Conservation (phyloP, 2,888 invertebrate species). For the Melinaea marsaeus region DNA sequence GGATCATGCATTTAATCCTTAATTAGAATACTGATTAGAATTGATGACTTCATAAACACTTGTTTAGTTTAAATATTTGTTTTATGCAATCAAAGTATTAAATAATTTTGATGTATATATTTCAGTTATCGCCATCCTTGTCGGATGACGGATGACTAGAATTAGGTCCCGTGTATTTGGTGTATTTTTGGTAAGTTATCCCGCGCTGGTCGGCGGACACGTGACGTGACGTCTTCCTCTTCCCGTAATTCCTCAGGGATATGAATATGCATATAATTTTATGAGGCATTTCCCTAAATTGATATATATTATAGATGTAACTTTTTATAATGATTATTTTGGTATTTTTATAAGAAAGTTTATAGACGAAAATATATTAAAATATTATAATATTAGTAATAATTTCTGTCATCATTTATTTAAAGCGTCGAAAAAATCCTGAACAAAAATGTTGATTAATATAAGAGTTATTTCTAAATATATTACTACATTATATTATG, state of each 20-base stretch:
- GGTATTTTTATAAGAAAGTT: not conserved
- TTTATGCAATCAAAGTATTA: not conserved
- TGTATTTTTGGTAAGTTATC: constrained; percentile 57
- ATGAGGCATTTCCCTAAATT: constrained; percentile 8
- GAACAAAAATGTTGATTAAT: no score
- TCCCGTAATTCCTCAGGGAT: constrained; percentile 27
- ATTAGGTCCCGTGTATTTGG: constrained; percentile 56
- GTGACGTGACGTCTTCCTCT: constrained; percentile 35
- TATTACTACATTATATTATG: no score
- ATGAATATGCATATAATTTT: constrained; percentile 25
- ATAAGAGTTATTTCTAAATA: no score
- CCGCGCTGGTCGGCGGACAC: constrained; percentile 47
- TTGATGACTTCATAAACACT: no score
- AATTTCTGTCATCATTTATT: no score
- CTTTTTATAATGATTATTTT: not conserved
- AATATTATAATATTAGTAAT: no score
- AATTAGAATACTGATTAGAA: no score
- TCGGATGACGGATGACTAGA: constrained; percentile 56
- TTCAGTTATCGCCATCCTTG: constrained; percentile 49
- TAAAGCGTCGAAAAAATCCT: no score
- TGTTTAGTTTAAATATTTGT: no score
- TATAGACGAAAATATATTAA: no score
- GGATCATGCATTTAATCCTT: no score
- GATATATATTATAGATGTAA: not conserved
- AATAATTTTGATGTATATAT: not conserved